Base-by-base conservation (phyloP, 2,888 invertebrate genomes). In the Caenorhabditis japonica region DNA sequence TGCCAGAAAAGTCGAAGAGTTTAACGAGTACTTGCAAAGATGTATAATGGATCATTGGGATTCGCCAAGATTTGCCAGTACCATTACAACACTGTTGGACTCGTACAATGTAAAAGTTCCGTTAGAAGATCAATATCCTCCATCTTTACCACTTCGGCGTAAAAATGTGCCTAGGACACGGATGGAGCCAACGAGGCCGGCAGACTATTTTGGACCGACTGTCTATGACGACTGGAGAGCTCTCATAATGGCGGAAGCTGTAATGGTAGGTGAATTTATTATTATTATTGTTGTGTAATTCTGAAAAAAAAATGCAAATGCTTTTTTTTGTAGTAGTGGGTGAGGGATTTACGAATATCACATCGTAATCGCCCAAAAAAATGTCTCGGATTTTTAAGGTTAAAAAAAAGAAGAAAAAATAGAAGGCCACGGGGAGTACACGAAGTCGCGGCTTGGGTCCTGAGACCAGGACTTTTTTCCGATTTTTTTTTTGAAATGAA, bases 171-270 rank as follows among this genome's bases (percentile, higher is more conserved):
- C 34, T 1, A 43, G n/a, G 5, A 34, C 27, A 36, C 30, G 49
- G 5, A 19, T 21, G 3, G 17, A 10, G 13, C 33, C 21, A 12
- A 36, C 21, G 12, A 19, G 12, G 13, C 17, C 19, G 27, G 27
- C 43, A 1, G 19, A 51, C n/a, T 7, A 21, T 0, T 13, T 66
- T 0, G 23, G 39, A 30, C 19, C 41, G 10, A 47, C 39, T 15
- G 41, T 41, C 4, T 43, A 66, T 15, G 66, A 66, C 8, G 66
- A 66, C 19, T 66, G 66, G 66, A 66, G 56, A 15, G 34, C 49
- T 10, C 30, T 30, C 7, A 30, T 30, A 5, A 30, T 30, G 30
- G 5, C 30, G 7, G 30, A 30, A 30, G 30, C 30, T 30, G 30
- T 30, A n/a, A n/a, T n/a, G n/a, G n/a, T n/a, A n/a, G n/a, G n/a